These are phyloP conservation scores for Lypha dubia DNA, from an alignment of 2,888 invertebrate genomes.

Conservation along the genomic window DNA sequence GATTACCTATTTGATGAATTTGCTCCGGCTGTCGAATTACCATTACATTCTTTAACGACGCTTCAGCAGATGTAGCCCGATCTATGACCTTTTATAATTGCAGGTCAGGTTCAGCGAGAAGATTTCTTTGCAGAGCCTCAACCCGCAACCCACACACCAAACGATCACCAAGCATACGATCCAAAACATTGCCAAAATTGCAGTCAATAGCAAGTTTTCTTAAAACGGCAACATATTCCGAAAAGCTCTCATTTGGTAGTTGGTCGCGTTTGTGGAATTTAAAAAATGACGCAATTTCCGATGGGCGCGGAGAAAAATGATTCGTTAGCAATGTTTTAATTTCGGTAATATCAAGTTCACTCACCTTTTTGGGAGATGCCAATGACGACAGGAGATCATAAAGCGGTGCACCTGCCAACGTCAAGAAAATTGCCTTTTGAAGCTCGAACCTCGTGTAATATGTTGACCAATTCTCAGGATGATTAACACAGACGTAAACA, in stretches of 20 bases:
- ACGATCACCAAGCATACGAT: slow-evolving; percentile 66
- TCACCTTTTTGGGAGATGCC: slow-evolving; percentile 61
- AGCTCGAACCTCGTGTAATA: too few species aligned
- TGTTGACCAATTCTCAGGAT: slow-evolving; percentile 59
- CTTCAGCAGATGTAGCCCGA: slow-evolving; percentile 56
- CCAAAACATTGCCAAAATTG: slow-evolving; percentile 57
- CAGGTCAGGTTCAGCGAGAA: slow-evolving; percentile 59
- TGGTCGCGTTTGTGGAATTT: slow-evolving; percentile 67
- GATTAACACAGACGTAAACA: too few species aligned
- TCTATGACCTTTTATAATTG: slow-evolving; percentile 60
- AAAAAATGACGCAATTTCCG: slow-evolving; percentile 66
- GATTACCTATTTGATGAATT: slow-evolving; percentile 25
- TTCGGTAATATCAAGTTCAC: slow-evolving; percentile 53
- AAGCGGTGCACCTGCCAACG: too few species aligned
- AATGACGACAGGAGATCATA: slow-evolving; percentile 71
- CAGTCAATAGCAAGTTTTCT: too few species aligned
- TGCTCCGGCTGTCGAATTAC: not conserved
- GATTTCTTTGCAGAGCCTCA: slow-evolving; percentile 56
- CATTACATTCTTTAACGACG: slow-evolving; percentile 37
- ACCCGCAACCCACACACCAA: slow-evolving; percentile 66
- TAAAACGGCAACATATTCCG: slow-evolving; percentile 59
- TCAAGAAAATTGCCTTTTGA: too few species aligned
- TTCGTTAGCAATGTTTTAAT: slow-evolving; percentile 58
- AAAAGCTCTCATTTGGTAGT: slow-evolving; percentile 54
- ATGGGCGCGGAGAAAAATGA: slow-evolving; percentile 63